These are phyloP conservation scores for Pantherophis guttatus DNA, from an alignment of 2,113 vertebrate species.

Conservation along the genomic window DNA sequence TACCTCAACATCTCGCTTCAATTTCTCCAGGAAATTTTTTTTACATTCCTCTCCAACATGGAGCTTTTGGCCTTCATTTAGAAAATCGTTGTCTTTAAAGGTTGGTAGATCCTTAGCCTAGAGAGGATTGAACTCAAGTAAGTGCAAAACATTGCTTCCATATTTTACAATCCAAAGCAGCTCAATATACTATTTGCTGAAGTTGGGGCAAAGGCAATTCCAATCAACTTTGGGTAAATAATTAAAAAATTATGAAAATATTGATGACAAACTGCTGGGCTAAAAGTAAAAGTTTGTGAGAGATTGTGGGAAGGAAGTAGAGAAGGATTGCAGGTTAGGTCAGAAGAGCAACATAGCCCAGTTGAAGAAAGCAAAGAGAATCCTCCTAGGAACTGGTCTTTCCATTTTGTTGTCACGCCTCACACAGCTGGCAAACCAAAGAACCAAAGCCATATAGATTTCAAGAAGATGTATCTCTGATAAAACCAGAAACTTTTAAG, in stretches of 20 bases:
- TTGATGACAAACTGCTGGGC: not conserved
- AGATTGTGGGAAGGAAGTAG: not conserved
- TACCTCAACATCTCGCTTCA: slow-evolving; percentile 93
- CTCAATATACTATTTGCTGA: not conserved
- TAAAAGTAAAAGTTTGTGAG: not conserved
- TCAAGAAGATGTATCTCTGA: not conserved
- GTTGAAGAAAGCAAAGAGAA: not conserved
- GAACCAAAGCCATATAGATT: not conserved
- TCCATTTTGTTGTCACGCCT: not conserved
- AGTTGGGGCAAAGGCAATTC: not conserved
- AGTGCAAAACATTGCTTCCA: not conserved
- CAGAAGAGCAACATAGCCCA: not conserved
- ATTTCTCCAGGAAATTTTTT: slow-evolving; percentile 91
- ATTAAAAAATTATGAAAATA: not conserved
- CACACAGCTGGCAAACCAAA: not conserved
- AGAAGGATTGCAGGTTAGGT: not conserved
- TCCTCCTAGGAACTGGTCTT: not conserved
- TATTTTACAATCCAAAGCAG: not conserved
- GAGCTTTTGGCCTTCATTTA: slow-evolving; percentile 92
- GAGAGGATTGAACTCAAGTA: not conserved
- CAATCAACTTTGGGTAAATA: too few species aligned
- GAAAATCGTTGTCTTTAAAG: slow-evolving; percentile 94
- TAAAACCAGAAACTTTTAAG: not conserved
- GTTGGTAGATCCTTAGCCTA: slow-evolving; percentile 96
- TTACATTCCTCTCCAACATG: slow-evolving; percentile 92